Percentiles rank a stretch among this genome's conserved stretches.
These are phyloP conservation scores for Brachypteracias leptosomus DNA, from an alignment of 2,113 vertebrate species.

Conservation along the genomic window DNA sequence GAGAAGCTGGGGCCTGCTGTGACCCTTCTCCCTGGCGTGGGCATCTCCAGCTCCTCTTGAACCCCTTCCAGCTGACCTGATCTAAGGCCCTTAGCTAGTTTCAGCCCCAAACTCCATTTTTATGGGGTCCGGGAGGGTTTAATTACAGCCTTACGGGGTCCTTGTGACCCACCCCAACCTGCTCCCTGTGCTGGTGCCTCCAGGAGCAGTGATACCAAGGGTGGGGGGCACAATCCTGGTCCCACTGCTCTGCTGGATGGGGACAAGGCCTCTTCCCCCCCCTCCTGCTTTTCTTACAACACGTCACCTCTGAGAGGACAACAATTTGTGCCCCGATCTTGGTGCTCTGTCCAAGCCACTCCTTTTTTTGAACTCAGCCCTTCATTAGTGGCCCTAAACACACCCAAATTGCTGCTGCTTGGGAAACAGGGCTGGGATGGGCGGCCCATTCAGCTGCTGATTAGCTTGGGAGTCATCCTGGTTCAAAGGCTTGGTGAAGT, in stretches of 20 bases:
- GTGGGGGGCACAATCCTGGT: not conserved
- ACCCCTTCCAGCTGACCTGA: not conserved
- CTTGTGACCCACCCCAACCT: no score
- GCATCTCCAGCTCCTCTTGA: not conserved
- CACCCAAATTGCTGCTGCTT: not conserved
- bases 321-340: not conserved
- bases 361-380: not conserved
- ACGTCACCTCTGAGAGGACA: rapidly evolving
- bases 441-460: not conserved
- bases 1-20: not conserved
- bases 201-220: rapidly evolving
- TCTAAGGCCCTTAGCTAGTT: not conserved
- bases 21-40: not conserved
- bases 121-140: not conserved
- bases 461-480: not conserved
- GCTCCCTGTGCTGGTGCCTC: not conserved
- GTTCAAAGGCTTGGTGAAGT: not conserved
- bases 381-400: not conserved
- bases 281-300: not conserved
- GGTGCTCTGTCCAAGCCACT: not conserved
- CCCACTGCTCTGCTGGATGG: rapidly evolving
- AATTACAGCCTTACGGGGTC: not conserved
- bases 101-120: rapidly evolving
- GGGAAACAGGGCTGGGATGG: not conserved
- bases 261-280: not conserved